Evolutionary conservation across 2,888 invertebrate genomes (phyloP), one percentile per base, ranked within the genome.

Genomic region (Xestoiulus laeticollis): DNA sequence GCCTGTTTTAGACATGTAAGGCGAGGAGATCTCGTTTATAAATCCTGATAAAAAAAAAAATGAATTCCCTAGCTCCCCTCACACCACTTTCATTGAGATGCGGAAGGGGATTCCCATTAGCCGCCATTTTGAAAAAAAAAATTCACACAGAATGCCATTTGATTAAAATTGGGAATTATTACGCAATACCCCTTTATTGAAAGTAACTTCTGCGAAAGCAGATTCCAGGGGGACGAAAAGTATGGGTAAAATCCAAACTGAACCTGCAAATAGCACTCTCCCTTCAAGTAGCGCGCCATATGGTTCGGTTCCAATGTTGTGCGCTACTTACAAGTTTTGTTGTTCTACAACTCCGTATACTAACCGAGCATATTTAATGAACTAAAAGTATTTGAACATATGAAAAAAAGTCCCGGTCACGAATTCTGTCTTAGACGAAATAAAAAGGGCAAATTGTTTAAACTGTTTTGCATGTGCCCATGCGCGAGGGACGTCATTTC

Each of bases 81-180:
- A n/a, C n/a, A 43, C 59, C 59, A 2, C 59, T n/a, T 59, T n/a
- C n/a, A n/a, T n/a, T 6, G 59, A 19, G 19, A n/a, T 6, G 59
- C 19, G 6, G 14, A 59, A 59, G 59, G 59, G 48, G 48, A 48
- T 12, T 14, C 8, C 16, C 48, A 48, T 12, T 12, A 48, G 48
- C 48, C 16, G 19, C 48, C 48, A 59, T 59, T 59, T 59, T 59
- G n/a, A 1, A 0, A 0, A 48, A 48, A 48, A 48, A 59, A 12
- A 4, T 59, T 59, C 59, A n/a, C n/a, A 19, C n/a, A 6, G 59
- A 59, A 59, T 59, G n/a, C 59, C 5, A 59, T 68, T 68, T 26
- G 26, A 68, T 68, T 68, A 68, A 68, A 68, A 68, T 22, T 68
- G 68, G 68, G 68, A 22, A 68, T 68, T 68, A 26, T 68, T 22